Evolutionary conservation across 2,113 vertebrate genomes (phyloP), one percentile per base, ranked within the genome.

Genomic region (Mesembrinibis cayennensis): DNA sequence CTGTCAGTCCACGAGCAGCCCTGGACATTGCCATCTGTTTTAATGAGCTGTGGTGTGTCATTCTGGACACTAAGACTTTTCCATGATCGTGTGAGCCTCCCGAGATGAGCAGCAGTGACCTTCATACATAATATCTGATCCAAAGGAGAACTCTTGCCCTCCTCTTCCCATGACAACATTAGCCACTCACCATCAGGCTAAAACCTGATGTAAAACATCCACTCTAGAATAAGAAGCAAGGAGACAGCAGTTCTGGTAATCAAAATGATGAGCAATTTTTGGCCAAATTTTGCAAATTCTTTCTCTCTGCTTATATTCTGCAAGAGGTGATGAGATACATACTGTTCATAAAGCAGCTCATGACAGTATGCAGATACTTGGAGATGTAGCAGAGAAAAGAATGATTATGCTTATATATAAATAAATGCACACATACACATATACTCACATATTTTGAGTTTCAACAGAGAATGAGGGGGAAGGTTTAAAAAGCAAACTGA

Each of bases 361-460:
- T 58, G 81, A 85, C 87, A 91, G 62, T 29, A 66, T 16, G 44
- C 73, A 94, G 82, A 85, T 7, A 88, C 23, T 85, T 30, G 66
- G 89, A 93, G 74, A 76, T 16, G 11, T 7, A 77, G 71, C 40
- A 45, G 80, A 86, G 45, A 65, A 85, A 78, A 85, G 82, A 87
- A 89, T 30, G 55, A 94, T 91, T 94, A 52, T 66, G 70, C 84
- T 96, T 89, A 36, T 63, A 52, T 16, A 95, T 45, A 91, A 95
- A 93, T 82, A 96, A 94, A 96, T 1, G 7, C 92, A 93, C 62
- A 73, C 71, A 83, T 13, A 42, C 17, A 65, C 56, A 76, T 29
- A 74, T 36, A 76, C 49, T 89, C 66, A 73, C 34, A n/a, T 30
- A 66, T 80, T 93, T 45, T 58, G 45, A 91, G 73, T 73, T 91